These are phyloP conservation scores for Opisthograptis luteolata DNA, from an alignment of 2,888 invertebrate genomes.

Conservation along the genomic window DNA sequence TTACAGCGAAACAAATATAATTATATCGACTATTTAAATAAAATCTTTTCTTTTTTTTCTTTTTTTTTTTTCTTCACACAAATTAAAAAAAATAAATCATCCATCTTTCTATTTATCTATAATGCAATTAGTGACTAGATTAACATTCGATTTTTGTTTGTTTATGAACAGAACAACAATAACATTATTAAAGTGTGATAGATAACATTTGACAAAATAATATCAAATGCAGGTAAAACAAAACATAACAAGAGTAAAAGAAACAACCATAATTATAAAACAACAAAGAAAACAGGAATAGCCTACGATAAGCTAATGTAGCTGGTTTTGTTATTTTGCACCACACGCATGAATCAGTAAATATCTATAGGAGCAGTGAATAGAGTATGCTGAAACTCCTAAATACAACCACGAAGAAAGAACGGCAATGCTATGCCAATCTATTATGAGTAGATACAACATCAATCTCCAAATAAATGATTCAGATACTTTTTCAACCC, in stretches of 20 bases:
- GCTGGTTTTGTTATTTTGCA: no score
- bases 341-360: background rate
- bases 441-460: background rate
- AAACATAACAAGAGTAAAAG: background rate
- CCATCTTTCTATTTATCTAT: background rate
- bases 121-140: conserved; percentile 26
- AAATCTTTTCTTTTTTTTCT: no score
- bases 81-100: background rate
- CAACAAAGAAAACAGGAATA: background rate
- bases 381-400: no score
- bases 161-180: background rate
- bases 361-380: no score
- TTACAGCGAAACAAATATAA: background rate
- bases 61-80: no score
- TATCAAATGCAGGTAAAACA: background rate
- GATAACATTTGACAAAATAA: background rate
- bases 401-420: background rate
- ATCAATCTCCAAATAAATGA: conserved; percentile 10
- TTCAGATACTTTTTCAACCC: conserved; percentile 52
- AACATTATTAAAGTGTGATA: background rate
- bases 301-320: no score
- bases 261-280: background rate
- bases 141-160: conserved; percentile 15
- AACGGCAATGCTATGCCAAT: background rate
- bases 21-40: no score